phyloP scores from a whole-genome alignment of 2,888 invertebrate species.

The Leptopilina myrica region DNA sequence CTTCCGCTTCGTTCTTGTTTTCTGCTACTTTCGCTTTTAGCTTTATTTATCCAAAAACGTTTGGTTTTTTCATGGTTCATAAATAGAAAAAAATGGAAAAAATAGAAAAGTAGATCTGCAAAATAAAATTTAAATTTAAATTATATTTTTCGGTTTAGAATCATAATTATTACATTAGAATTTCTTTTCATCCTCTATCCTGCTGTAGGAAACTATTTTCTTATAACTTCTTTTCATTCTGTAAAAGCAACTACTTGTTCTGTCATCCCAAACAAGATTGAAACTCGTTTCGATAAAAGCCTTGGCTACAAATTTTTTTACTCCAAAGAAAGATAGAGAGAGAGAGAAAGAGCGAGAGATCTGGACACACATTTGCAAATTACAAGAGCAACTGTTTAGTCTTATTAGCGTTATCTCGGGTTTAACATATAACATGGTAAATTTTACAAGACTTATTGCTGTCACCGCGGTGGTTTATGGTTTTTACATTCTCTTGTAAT shows the following conservation, averaged over 20 bases:
- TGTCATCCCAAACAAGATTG: conserved; percentile 20
- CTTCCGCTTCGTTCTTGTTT: too few relatives aligned
- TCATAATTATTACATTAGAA: neutral
- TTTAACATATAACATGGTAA: conserved; percentile 31
- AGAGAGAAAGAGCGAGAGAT: neutral
- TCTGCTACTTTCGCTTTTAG: too few relatives aligned
- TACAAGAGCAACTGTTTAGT: conserved; percentile 25
- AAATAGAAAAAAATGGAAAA: too few relatives aligned
- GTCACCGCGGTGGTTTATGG: neutral
- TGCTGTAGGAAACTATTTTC: neutral
- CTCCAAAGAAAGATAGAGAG: too few relatives aligned
- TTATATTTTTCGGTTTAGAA: neutral
- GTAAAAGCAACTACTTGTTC: conserved; percentile 25
- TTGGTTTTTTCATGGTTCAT: too few relatives aligned
- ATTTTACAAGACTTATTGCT: conserved; percentile 20
- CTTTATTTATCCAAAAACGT: too few relatives aligned
- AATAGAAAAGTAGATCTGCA: too few relatives aligned
- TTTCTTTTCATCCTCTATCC: neutral
- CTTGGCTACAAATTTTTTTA: neutral
- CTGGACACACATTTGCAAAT: conserved; percentile 29
- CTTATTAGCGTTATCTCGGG: conserved; percentile 13
- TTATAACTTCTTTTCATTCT: neutral
- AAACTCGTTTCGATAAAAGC: conserved; percentile 31
- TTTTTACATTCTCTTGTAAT: neutral
- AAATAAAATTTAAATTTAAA: too few relatives aligned